Evolutionary conservation across 2,113 vertebrate genomes (phyloP).

Genomic region (Ursus arctos): DNA sequence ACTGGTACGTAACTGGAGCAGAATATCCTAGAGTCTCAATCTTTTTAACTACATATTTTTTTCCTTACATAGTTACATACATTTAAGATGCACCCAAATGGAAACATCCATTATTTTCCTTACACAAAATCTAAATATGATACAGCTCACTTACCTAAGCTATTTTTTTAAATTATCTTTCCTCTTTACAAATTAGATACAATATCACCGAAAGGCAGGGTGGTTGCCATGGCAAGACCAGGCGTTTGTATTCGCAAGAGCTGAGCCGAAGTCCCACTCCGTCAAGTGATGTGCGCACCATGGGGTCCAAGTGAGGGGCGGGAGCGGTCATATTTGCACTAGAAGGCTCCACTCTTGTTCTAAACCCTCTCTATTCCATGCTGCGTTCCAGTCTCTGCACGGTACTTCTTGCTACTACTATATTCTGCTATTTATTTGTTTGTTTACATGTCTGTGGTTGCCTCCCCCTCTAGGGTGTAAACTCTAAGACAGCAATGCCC

Average conservation of each 20-base stretch:
- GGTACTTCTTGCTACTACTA: background rate
- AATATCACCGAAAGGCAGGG: background rate
- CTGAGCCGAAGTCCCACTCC: too few relatives aligned
- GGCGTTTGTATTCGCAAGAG: background rate
- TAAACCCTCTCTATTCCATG: background rate
- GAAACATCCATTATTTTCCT: background rate
- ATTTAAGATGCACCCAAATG: background rate
- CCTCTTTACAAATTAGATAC: background rate
- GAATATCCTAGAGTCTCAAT: background rate
- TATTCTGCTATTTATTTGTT: background rate
- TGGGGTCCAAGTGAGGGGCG: rapidly evolving
- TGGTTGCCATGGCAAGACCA: background rate
- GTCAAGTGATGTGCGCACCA: rapidly evolving
- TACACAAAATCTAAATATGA: background rate
- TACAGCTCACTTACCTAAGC: background rate
- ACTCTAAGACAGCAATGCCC: background rate
- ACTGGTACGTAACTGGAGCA: background rate
- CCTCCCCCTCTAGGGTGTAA: background rate
- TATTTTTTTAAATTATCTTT: background rate
- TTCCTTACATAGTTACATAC: background rate
- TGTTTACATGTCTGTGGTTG: background rate
- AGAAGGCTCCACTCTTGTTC: background rate
- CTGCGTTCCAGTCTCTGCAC: background rate
- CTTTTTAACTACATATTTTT: background rate
- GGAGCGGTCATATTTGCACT: background rate